These are phyloP conservation scores for Typhlichthys eigenmanni DNA, from an alignment of 2,797 vertebrate genomes.

Conservation along the genomic window DNA sequence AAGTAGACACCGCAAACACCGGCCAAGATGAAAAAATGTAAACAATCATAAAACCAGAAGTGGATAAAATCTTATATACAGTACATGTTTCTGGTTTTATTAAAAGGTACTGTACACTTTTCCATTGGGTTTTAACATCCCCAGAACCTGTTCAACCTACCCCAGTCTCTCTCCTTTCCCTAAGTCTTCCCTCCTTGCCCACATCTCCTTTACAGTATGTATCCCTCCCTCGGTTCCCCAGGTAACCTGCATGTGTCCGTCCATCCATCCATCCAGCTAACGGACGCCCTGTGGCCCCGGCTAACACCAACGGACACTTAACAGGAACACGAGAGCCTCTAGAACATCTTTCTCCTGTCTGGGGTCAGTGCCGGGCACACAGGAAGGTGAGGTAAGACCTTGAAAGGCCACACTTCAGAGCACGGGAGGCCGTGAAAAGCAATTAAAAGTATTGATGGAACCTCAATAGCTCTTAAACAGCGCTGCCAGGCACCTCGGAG, in stretches of 20 bases:
- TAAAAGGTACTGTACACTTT: too few species aligned
- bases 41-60: too few species aligned
- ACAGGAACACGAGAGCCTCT: slow-evolving; percentile 33
- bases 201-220: slow-evolving; percentile 17
- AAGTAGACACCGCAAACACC: too few species aligned
- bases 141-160: background rate
- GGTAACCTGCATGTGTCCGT: slow-evolving; percentile 20
- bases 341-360: slow-evolving; percentile 56
- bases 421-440: slow-evolving; percentile 69
- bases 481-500: slow-evolving; percentile 67
- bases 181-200: slow-evolving; percentile 11
- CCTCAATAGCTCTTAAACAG: slow-evolving; percentile 76
- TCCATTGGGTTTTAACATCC: background rate
- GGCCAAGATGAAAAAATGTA: too few species aligned
- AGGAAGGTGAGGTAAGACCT: slow-evolving; percentile 60
- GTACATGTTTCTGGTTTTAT: too few species aligned
- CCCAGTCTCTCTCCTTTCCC: slow-evolving; percentile 1
- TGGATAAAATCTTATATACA: too few species aligned
- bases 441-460: slow-evolving; percentile 79
- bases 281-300: slow-evolving; percentile 35
- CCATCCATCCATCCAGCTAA: slow-evolving; percentile 35
- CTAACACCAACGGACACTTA: slow-evolving; percentile 29
- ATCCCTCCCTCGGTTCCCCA: slow-evolving; percentile 25
- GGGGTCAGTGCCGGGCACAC: slow-evolving; percentile 54
- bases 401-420: slow-evolving; percentile 65